A percentile compares a stretch with the other conserved stretches of the same genome.
These are phyloP conservation scores for Orycteropus afer DNA, from an alignment of 2,113 vertebrate species.

Conservation along the genomic window DNA sequence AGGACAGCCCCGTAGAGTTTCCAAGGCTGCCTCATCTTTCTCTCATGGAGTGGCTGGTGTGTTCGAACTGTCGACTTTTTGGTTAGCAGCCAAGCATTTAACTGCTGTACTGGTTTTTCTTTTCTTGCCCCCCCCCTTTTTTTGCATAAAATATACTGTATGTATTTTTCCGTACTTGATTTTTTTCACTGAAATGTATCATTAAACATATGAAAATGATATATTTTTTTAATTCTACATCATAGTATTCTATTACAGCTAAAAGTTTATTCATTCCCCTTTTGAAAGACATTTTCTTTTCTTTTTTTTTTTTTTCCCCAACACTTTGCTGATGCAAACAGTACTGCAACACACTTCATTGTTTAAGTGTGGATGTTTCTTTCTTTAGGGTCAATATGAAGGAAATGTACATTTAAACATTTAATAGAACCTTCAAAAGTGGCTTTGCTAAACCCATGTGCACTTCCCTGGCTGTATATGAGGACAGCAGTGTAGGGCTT, in stretches of 20 bases:
- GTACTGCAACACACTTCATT: neutral
- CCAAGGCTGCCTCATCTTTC: neutral
- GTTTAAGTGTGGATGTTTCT: neutral
- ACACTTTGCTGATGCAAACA: neutral
- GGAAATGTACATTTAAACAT: neutral
- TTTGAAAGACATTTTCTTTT: neutral
- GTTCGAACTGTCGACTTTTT: neutral
- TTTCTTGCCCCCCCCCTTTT: neutral
- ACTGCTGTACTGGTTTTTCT: neutral
- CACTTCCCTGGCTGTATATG: neutral
- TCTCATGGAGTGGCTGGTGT: neutral
- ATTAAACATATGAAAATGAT: neutral
- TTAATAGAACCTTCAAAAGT: neutral
- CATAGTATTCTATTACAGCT: neutral
- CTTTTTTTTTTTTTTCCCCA: neutral
- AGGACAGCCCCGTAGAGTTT: neutral
- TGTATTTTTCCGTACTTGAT: neutral
- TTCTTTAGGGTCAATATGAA: neutral
- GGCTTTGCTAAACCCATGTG: accelerated
- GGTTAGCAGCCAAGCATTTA: neutral
- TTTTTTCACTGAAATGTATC: neutral
- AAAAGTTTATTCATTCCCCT: neutral
- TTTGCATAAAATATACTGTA: neutral
- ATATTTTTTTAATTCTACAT: neutral
- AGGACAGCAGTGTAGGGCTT: neutral